Conservation (phyloP, 2,113 vertebrate genomes). For the Prionailurus viverrinus region DNA sequence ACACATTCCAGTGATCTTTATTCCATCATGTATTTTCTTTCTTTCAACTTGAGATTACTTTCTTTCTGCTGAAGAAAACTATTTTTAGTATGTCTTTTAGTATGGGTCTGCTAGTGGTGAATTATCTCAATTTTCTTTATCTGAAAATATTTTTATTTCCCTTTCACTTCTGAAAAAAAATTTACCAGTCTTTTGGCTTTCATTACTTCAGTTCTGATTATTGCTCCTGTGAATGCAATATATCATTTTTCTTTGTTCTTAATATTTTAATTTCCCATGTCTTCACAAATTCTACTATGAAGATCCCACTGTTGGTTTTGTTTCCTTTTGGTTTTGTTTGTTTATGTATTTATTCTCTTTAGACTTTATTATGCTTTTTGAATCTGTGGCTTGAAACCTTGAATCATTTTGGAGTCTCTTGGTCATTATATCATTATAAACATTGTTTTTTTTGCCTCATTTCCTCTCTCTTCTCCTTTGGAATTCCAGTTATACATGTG, state of each 20-base stretch:
- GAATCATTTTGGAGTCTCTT: background rate
- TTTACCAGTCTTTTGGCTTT: background rate
- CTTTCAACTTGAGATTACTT: slow-evolving; percentile 2
- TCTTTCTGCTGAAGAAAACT: background rate
- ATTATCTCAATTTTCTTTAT: background rate
- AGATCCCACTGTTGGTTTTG: background rate
- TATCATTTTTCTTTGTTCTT: background rate
- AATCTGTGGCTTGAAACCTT: background rate
- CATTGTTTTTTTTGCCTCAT: background rate
- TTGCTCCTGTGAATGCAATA: background rate
- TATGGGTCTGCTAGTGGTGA: background rate
- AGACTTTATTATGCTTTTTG: background rate
- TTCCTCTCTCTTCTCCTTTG: background rate
- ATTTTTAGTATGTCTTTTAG: slow-evolving; percentile 13
- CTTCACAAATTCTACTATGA: background rate
- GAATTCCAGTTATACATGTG: background rate
- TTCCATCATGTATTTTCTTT: background rate
- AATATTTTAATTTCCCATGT: background rate
- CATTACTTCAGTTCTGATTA: background rate
- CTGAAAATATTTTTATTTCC: background rate
- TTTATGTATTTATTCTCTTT: background rate
- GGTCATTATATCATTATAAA: background rate
- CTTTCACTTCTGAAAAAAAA: background rate
- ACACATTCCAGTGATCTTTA: background rate
- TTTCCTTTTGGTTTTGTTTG: background rate